Evolutionary conservation across 2,888 invertebrate species (phyloP).

Genomic region (Sarcophaga rosellei): DNA sequence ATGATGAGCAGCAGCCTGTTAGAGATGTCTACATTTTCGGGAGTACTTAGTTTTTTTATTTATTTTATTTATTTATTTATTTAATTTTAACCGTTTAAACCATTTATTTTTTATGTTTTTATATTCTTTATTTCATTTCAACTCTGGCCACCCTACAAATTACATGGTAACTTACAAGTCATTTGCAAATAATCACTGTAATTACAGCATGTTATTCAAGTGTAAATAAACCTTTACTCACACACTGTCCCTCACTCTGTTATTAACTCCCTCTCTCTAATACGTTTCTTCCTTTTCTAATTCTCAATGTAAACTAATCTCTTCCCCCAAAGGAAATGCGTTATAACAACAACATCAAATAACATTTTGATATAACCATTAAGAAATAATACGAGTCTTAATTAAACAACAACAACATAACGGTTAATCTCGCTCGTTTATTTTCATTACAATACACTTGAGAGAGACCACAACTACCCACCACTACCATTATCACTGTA

Average conservation of each 20-base stretch:
- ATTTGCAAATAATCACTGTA: constrained; percentile 38
- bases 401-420: neutral
- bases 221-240: constrained; percentile 17
- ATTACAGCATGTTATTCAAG: constrained; percentile 36
- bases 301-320: neutral
- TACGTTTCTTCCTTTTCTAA: neutral
- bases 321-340: no score
- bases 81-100: no score
- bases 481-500: no score
- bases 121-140: no score
- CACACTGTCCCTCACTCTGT: neutral
- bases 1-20: no score
- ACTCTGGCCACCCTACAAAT: neutral
- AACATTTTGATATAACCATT: neutral
- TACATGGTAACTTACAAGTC: neutral
- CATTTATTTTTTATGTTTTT: no score
- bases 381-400: neutral
- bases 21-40: no score
- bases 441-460: neutral
- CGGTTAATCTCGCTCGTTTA: neutral
- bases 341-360: no score
- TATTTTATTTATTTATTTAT: no score
- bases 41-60: no score
- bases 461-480: neutral
- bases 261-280: neutral